Percentiles rank a stretch among this genome's conserved stretches.
These are phyloP conservation scores for Odontomyia ornata DNA, from an alignment of 2,888 invertebrate species.

Conservation along the genomic window DNA sequence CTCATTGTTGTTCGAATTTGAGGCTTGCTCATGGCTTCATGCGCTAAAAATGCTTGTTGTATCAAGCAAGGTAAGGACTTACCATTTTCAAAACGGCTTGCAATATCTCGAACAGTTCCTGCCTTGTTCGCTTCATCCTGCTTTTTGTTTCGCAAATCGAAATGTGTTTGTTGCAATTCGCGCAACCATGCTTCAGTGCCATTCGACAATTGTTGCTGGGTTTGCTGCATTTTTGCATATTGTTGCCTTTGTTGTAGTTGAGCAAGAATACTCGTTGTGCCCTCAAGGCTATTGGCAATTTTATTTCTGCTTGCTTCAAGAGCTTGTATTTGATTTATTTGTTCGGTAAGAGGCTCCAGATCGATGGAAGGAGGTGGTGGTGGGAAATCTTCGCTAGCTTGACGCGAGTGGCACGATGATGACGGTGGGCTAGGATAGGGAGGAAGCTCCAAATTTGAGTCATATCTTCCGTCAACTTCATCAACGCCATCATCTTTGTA, in stretches of 20 bases:
- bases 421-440: conserved; percentile 83
- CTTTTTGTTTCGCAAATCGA: conserved; percentile 67
- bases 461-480: conserved; percentile 69
- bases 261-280: conserved; percentile 67
- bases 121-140: conserved; percentile 43
- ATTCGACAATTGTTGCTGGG: conserved; percentile 61
- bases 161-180: conserved; percentile 83
- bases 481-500: conserved; percentile 65
- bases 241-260: conserved; percentile 74
- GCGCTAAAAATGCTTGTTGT: conserved; percentile 58
- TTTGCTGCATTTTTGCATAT: conserved; percentile 65
- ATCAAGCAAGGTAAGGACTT: conserved; percentile 47
- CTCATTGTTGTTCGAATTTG: conserved; percentile 66
- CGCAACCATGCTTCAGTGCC: conserved; percentile 72
- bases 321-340: conserved; percentile 66
- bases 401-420: conserved; percentile 82
- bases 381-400: conserved; percentile 89
- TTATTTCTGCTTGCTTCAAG: conserved; percentile 61
- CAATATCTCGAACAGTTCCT: conserved; percentile 77
- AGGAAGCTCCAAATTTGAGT: conserved; percentile 70
- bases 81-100: conserved; percentile 78
- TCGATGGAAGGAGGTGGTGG: conserved; percentile 86
- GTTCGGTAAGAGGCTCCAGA: conserved; percentile 72
- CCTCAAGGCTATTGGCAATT: conserved; percentile 61
- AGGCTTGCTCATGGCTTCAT: conserved; percentile 58